A percentile compares a stretch with the other conserved stretches of the same genome.
Conservation (phyloP, 2,797 vertebrate species). For the Poecilia picta region DNA sequence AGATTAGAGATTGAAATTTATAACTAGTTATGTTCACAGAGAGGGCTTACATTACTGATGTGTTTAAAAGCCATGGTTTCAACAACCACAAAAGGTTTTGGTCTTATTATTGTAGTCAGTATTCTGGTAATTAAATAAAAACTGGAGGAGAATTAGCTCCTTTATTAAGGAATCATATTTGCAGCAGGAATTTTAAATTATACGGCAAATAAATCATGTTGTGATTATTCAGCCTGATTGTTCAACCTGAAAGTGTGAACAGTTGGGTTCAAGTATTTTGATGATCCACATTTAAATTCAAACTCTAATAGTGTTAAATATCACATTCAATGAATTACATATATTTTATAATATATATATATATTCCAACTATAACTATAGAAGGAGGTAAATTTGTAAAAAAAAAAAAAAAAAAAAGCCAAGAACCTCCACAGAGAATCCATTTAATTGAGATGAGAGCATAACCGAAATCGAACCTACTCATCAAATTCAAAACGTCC, state of each 20-base stretch:
- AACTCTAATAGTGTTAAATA: neutral
- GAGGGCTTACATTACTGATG: neutral
- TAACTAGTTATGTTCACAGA: neutral
- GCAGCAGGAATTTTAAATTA: neutral
- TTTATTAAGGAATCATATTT: neutral
- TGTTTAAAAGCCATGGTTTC: neutral
- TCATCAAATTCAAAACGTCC: constrained; percentile 38
- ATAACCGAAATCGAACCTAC: constrained; percentile 36
- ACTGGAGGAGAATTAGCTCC: neutral
- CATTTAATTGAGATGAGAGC: constrained; percentile 18
- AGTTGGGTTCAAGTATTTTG: neutral
- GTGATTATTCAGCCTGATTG: too few relatives aligned
- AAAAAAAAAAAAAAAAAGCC: neutral
- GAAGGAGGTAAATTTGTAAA: constrained; percentile 22
- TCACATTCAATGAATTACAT: neutral
- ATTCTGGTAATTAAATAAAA: neutral
- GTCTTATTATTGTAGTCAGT: neutral
- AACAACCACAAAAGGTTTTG: neutral
- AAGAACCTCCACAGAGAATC: constrained; percentile 27
- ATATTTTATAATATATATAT: too few relatives aligned
- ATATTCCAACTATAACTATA: neutral
- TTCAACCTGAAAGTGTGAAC: neutral
- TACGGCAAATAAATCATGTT: neutral
- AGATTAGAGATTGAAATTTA: neutral
- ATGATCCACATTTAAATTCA: neutral